These are phyloP conservation scores for Otus sunia DNA, from an alignment of 2,113 vertebrate species.

Conservation along the genomic window DNA sequence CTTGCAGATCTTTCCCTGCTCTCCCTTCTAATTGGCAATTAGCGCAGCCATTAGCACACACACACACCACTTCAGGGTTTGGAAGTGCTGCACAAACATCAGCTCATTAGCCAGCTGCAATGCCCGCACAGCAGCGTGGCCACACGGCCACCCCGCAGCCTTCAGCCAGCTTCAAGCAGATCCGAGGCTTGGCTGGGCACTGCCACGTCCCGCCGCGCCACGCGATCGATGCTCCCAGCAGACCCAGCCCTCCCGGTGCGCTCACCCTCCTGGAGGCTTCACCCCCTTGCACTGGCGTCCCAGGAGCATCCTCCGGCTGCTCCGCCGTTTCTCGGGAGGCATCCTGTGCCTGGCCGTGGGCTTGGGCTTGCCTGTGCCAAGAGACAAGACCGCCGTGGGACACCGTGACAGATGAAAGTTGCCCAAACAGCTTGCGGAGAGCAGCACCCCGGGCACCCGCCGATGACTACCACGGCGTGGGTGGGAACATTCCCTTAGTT, in stretches of 20 bases:
- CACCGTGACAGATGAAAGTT: fast-evolving
- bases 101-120: neutral
- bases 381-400: neutral
- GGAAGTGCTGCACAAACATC: neutral
- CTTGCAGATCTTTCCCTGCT: neutral
- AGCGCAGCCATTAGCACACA: neutral
- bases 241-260: neutral
- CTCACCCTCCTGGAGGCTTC: neutral
- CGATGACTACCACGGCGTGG: fast-evolving
- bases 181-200: no score
- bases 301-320: neutral
- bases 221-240: fast-evolving
- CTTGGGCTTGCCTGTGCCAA: constrained; percentile 39
- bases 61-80: fast-evolving
- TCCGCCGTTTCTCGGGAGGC: neutral
- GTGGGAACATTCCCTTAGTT: neutral
- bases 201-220: fast-evolving
- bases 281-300: neutral
- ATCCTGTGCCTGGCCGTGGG: neutral
- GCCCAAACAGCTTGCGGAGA: neutral
- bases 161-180: neutral
- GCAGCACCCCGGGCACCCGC: neutral
- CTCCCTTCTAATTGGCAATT: neutral
- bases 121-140: neutral
- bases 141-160: neutral